Conservation (phyloP, 1,140 invertebrate species). For the Lordiphosa mommai region DNA sequence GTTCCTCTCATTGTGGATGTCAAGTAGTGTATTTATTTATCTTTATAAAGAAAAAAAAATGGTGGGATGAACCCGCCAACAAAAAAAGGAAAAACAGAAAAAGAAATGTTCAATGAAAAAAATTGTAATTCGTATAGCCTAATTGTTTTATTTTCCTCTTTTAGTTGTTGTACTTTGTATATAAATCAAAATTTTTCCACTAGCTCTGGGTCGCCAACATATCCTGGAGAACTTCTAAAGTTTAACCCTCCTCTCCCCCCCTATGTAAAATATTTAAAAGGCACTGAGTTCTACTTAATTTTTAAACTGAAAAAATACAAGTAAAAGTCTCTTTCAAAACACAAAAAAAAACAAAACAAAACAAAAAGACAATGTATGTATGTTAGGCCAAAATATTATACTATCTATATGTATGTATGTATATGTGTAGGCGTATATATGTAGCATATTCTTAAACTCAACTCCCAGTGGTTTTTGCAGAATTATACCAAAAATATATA, state of each 20-base stretch:
- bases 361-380: conserved; percentile 54
- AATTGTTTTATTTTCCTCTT: conserved; percentile 58
- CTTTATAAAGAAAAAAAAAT: conserved; percentile 41
- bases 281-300: conserved; percentile 79
- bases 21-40: conserved; percentile 78
- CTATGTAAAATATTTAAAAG: conserved; percentile 28
- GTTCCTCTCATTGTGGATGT: conserved; percentile 80
- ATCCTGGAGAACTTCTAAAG: conserved; percentile 44
- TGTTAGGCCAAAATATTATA: conserved; percentile 44
- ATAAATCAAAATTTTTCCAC: conserved; percentile 50
- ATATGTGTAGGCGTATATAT: conserved; percentile 32
- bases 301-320: conserved; percentile 35
- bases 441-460: conserved; percentile 37
- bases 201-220: conserved; percentile 48
- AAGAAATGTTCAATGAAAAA: conserved; percentile 43
- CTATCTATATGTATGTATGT: conserved; percentile 33
- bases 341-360: no score
- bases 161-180: conserved; percentile 69
- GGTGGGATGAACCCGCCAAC: background rate
- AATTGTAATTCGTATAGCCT: conserved; percentile 45
- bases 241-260: conserved; percentile 2
- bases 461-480: conserved; percentile 75
- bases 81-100: conserved; percentile 26
- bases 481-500: conserved; percentile 78
- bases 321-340: conserved; percentile 32